Evolutionary conservation across 2,113 vertebrate species (phyloP), one percentile per base, ranked within the genome.

Genomic region (Anas platyrhynchos): DNA sequence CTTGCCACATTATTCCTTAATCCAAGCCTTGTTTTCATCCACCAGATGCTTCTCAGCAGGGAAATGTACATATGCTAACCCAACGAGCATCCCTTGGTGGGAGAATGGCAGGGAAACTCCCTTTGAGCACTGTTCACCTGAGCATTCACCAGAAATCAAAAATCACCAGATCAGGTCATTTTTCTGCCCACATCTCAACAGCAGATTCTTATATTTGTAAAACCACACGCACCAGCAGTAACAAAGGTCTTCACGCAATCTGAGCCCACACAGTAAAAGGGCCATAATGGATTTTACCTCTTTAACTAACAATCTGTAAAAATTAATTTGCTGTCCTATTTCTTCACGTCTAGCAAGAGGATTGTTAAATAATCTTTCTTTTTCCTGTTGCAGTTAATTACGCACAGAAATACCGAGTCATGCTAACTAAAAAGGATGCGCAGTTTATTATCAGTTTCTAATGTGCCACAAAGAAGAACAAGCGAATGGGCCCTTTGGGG

Each of bases 21-120:
- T 90, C 56, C 61, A 41, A 62, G 72, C 7, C 86, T 83, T 91
- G 62, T 84, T 92, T 91, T 48, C 67, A 93, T 50, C 83, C 69
- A 66, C 80, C 92, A 94, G 86, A 83, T 88, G 80, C 85, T 83
- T 86, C 92, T 79, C 95, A 95, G 86, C 90, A 93, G 93, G 92
- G 32, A 88, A 93, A 94, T 55, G 68, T 74, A 94, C 85, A 94
- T 72, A 90, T 0, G 2, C 54, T 29, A 91, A 95, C 48, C 43
- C 71, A 69, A 4, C 4, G 87, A 75, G 38, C n/a, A 62, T 9
- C n/a, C 67, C 52, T 48, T 72, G 72, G 56, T n/a, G 43, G 58
- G 69, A 83, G 22, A 84, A 25, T 25, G 55, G 69, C 54, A 94
- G 69, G 56, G 78, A 83, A 88, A n/a, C 78, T 86, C 79, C 25